Evolutionary conservation across 2,113 vertebrate genomes (phyloP).

Genomic region (Lynx canadensis): DNA sequence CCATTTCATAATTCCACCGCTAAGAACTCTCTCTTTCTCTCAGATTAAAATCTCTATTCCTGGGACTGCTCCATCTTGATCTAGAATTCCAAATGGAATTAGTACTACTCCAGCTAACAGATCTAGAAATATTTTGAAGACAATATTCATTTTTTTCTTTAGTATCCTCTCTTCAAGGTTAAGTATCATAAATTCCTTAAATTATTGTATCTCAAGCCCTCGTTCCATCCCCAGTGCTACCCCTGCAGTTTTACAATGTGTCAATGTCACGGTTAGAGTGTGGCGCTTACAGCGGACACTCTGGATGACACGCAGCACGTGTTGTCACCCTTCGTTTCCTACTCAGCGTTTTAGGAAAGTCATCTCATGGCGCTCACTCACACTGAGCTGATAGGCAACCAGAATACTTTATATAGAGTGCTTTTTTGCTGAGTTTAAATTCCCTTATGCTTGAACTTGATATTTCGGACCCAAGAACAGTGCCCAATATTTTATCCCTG

Average conservation of each 20-base stretch:
- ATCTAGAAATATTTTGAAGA: not conserved
- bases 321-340: not conserved
- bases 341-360: not conserved
- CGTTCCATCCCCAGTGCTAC: not conserved
- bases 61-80: not conserved
- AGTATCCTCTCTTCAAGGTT: not conserved
- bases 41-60: not conserved
- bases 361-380: rapidly evolving
- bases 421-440: not conserved
- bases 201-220: not conserved
- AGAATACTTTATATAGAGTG: not conserved
- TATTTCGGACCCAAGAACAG: not conserved
- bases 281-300: not conserved
- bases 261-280: not conserved
- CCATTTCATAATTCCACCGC: not conserved
- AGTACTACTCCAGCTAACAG: not conserved
- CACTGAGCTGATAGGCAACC: not conserved
- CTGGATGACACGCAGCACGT: rapidly evolving
- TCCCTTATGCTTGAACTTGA: not conserved
- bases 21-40: not conserved
- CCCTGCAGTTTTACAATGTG: not conserved
- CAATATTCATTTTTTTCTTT: not conserved
- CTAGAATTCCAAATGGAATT: not conserved
- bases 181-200: not conserved
- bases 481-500: not conserved